Conservation (phyloP, 2,797 vertebrate genomes). For the Anabacerthia variegaticeps region DNA sequence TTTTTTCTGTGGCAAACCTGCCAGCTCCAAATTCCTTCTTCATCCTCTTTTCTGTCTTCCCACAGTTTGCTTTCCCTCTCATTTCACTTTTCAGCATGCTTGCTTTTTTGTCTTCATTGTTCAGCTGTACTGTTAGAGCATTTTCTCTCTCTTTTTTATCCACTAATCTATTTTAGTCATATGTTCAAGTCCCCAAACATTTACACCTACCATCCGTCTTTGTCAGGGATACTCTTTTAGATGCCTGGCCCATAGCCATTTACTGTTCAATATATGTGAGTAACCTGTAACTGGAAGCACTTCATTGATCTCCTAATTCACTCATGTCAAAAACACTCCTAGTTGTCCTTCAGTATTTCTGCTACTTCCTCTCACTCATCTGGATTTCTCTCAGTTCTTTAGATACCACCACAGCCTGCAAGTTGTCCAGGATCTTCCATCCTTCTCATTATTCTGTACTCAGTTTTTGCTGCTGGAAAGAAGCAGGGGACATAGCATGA, state of each 20-base stretch:
- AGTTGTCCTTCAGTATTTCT: neutral
- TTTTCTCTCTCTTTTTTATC: neutral
- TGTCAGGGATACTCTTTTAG: neutral
- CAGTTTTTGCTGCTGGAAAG: neutral
- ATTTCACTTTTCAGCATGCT: neutral
- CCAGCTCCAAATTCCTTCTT: neutral
- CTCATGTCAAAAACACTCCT: fast-evolving
- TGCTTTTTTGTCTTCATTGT: neutral
- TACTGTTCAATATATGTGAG: neutral
- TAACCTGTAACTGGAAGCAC: neutral
- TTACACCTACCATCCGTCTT: neutral
- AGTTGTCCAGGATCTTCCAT: neutral
- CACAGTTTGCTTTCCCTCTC: neutral
- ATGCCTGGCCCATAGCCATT: neutral
- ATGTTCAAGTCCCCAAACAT: neutral
- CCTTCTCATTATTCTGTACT: neutral
- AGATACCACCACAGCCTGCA: neutral
- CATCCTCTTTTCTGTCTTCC: neutral
- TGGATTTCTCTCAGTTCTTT: neutral
- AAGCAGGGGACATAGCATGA: neutral
- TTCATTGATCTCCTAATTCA: neutral
- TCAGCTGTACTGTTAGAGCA: neutral
- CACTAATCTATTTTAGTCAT: neutral
- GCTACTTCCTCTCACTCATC: neutral
- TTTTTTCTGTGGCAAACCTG: neutral